Evolutionary conservation across 2,888 invertebrate species (phyloP), one percentile per base, ranked within the genome.

Genomic region (Hydriomena furcata): DNA sequence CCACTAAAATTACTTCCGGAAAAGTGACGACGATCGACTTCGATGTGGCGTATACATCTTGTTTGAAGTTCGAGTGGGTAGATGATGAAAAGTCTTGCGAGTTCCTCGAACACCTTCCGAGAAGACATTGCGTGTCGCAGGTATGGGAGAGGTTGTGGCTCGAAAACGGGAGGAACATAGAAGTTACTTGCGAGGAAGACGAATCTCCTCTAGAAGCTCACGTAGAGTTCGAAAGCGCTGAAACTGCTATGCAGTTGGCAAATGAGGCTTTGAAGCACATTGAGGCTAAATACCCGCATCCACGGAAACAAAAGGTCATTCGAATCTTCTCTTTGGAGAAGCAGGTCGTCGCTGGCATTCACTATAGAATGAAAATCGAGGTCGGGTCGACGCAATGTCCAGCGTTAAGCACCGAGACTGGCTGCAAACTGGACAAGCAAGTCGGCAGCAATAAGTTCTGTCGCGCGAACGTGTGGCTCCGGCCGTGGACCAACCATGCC

Each of bases 341-440:
- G 55, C 87, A 88, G 60, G 65, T 72, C n/a, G 68, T 87, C 1
- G 87, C 88, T 7, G 88, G 87, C 1, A 60, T 85, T 10, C 89
- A 89, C 61, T 89, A 85, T 48, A 76, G 80, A 60, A 70, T 90
- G 73, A 88, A 89, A 66, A 36, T 90, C 8, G 90, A 90, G 69
- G 77, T 90, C 0, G 89, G 87, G 0, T 59, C 68, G 5, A 89
- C 90, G 0, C 72, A 84, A 52, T 90, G 90, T 55, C 47, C 69
- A 13, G 90, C 86, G 7, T 66, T 90, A 35, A 84, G 81, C 55
- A 45, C 63, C 1, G 65, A 73, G 11, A 65, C 69, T 3, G 65
- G 79, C 34, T 90, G 90, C 49, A 68, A 74, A 8, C 25, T 82
- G 1, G 59, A 65, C 1, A 62, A 64, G 2, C 61, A 74, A 31